Base-by-base conservation (phyloP, 2,888 invertebrate genomes). In the Microchrysa polita region DNA sequence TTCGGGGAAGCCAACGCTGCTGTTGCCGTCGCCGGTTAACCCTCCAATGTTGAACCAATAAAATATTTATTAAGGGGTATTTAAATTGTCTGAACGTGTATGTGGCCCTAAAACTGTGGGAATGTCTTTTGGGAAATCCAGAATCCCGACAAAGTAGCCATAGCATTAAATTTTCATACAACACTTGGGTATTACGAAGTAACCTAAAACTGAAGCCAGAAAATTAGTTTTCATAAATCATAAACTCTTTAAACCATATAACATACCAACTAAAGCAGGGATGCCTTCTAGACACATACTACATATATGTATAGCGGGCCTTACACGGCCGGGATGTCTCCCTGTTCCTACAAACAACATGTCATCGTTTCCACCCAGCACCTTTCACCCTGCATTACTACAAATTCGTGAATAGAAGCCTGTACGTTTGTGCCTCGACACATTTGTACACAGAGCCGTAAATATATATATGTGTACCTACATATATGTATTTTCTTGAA, bases 181-280 rank as follows among this genome's bases (percentile, higher is more conserved):
- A 48, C 67, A 18, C 48, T 48, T 27, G 27, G 27, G 59, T 52
- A n/a, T 57, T 48, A 34, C 4, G 27, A 20, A 57, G 60, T 67
- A 67, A 44, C 67, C 61, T 60, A 57, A 67, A 73, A 48, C 44
- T 52, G 60, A 67, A 52, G 61, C 67, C 60, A 67, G 67, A 57
- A 73, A 67, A 67, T 73, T 73, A 73, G 67, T 60, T 63, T 73
- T 55, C 73, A 73, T 73, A 73, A 73, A 61, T 73, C 69, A 73
- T 73, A 61, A 73, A 52, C 52, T 60, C 10, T 48, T 40, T 72
- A 48, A n/a, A 48, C 14, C 48, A 48, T n/a, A 52, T 53, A n/a
- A 52, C 52, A 18, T 53, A 42, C n/a, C 7, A 5, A 34, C 27
- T 7, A 34, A 7, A 5, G 27, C 7, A 7, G 4, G 27, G 27